Evolutionary conservation across 1,140 invertebrate genomes (phyloP), one percentile per base, ranked within the genome.

Genomic region (Zaprionus camerounensis): DNA sequence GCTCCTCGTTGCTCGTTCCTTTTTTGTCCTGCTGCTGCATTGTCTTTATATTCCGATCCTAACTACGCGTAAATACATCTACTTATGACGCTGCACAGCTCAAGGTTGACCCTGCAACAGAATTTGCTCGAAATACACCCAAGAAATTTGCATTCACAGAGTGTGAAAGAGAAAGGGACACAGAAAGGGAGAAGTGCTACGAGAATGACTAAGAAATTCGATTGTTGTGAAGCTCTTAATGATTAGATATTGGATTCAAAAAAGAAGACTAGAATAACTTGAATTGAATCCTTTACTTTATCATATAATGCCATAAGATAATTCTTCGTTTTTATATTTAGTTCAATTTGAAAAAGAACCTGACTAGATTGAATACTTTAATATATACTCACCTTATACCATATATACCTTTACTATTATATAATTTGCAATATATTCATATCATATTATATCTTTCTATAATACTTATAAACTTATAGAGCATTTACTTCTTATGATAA

Each of bases 51-150:
- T 34, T 51, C 13, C 20, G 20, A 24, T 24, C 46, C 46, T 51
- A 51, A 51, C 46, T 51, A 51, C 46, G 46, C 46, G 46, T 51
- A 51, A 51, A 13, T 51, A 46, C 20, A 62, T 38, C 44, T 62
- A 70, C 57, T 70, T 70, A 70, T 38, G 58, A 53, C 57, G 65
- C 34, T n/a, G 46, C 41, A 46, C 31, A 24, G n/a, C 36, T 46
- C 36, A 24, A 51, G 46, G 46, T 51, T 22, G 46, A 6, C 1
- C 20, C 46, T 12, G 46, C 11, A 12, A 24, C 3, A 24, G 46
- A 51, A 51, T 12, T 24, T 51, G 46, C 46, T 51, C 46, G 46
- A 51, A 51, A 51, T 46, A 3, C n/a, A 17, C 7, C 5, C 7
- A 17, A 46, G 41, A 46, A 46, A 46, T 46, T 46, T 46, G 41